Base-by-base conservation (phyloP, 1,140 invertebrate genomes). In the Tyrophagus putrescentiae region DNA sequence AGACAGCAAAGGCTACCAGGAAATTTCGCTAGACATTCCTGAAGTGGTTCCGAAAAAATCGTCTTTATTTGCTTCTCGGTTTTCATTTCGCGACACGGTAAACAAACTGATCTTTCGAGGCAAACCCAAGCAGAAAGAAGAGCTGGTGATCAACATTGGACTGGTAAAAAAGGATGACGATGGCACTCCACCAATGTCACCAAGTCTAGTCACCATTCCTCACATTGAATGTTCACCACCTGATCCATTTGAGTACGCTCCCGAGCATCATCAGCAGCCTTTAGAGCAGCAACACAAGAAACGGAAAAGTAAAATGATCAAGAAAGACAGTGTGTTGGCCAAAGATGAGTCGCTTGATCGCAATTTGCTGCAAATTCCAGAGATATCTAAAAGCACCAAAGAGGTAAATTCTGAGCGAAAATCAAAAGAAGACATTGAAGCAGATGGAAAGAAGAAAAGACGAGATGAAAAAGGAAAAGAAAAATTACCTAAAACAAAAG, bases 81-180 rank as follows among this genome's bases (percentile, higher is more conserved):
- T 54, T 31, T 54, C 52, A 11, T 32, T 54, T 31, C 52, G 52
- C 39, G 25, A 54, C 27, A 54, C 52, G 13, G 52, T 54, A 27
- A 13, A 27, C n/a, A 27, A 27, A 31, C 25, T 54, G 5, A 54
- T 54, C 31, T 11, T 27, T 32, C 13, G 52, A 54, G n/a, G 13
- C 9, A 54, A 54, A 25, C 3, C 9, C 36, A 57, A 54, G 13
- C n/a, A n/a, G 31, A 56, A 57, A 16, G 56, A 39, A 57, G 52
- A 54, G 28, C n/a, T 54, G 3, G 52, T 54, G 1, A 54, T 54
- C 27, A 54, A 54, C 25, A 54, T 54, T 33, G 52, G 31, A 7
- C 4, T 54, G 3, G 52, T 54, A 57, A 57, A 56, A 11, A 57
- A 57, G 31, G 9, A n/a, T 57, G 56, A 57, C 13, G 56, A 57